Conservation (phyloP, 1,140 invertebrate genomes). For the Delia radicum region DNA sequence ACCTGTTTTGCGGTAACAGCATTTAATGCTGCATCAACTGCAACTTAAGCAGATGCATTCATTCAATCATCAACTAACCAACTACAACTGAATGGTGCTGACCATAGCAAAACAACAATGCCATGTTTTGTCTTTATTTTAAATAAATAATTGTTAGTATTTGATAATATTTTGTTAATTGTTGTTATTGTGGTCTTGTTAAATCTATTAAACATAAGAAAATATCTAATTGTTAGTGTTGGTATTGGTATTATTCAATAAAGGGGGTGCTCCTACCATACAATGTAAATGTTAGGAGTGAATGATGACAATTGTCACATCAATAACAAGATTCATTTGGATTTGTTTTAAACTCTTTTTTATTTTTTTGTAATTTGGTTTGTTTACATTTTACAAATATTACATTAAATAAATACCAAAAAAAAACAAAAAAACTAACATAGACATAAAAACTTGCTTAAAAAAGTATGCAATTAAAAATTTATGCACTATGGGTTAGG, state of each 20-base stretch:
- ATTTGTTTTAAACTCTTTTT: too few species aligned
- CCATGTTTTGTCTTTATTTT: not conserved
- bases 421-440: too few species aligned
- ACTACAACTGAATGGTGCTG: not conserved
- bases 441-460: too few species aligned
- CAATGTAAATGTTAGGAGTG: not conserved
- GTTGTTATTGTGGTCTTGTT: not conserved
- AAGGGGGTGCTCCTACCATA: not conserved
- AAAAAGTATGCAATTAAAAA: not conserved
- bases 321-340: not conserved
- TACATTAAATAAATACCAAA: too few species aligned
- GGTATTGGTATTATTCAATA: not conserved
- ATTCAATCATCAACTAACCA: not conserved
- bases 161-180: not conserved
- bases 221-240: not conserved
- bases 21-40: not conserved
- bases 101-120: not conserved
- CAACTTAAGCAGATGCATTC: not conserved
- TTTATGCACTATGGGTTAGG: too few species aligned
- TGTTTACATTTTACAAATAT: not conserved
- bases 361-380: not conserved
- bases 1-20: not conserved
- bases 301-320: not conserved
- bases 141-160: not conserved
- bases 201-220: too few species aligned